Percentiles rank a stretch among this genome's conserved stretches.
These are phyloP conservation scores for Polyommatus icarus DNA, from an alignment of 2,888 invertebrate genomes.

Conservation along the genomic window DNA sequence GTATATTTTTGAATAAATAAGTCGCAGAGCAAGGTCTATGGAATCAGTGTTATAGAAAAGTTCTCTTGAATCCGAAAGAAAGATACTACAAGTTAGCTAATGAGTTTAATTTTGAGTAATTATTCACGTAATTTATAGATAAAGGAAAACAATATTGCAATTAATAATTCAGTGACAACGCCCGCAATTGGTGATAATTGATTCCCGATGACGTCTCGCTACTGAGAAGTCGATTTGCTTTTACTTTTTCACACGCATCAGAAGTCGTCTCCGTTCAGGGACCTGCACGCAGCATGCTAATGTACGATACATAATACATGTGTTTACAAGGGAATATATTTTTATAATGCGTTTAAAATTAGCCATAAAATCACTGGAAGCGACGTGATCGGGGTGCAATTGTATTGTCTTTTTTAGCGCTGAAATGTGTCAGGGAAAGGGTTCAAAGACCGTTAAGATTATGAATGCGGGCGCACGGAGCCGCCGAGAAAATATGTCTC, in stretches of 20 bases:
- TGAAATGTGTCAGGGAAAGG: slow-evolving; percentile 63
- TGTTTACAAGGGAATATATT: slow-evolving; percentile 75
- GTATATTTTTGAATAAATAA: background rate
- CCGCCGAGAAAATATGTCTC: slow-evolving; percentile 67
- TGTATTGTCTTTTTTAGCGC: slow-evolving; percentile 37
- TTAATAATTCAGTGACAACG: slow-evolving; percentile 16
- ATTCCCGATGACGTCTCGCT: slow-evolving; percentile 22
- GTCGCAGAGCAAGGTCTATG: background rate
- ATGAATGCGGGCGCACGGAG: slow-evolving; percentile 76
- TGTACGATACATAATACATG: slow-evolving; percentile 74
- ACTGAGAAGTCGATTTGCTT: slow-evolving; percentile 49
- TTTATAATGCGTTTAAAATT: slow-evolving; percentile 65
- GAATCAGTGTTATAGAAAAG: background rate
- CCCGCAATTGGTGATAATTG: slow-evolving; percentile 13
- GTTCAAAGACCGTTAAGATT: slow-evolving; percentile 64
- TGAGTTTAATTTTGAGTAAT: background rate
- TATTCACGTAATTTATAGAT: background rate
- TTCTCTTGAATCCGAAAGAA: background rate
- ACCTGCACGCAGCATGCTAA: slow-evolving; percentile 73
- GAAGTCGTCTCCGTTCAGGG: slow-evolving; percentile 58
- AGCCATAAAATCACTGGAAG: slow-evolving; percentile 50
- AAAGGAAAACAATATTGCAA: slow-evolving; percentile 13
- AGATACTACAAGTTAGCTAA: background rate
- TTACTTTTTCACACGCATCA: slow-evolving; percentile 75
- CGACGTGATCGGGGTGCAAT: slow-evolving; percentile 43